These are phyloP conservation scores for Alentia gelatinosa DNA, from an alignment of 2,888 invertebrate genomes.

Conservation along the genomic window DNA sequence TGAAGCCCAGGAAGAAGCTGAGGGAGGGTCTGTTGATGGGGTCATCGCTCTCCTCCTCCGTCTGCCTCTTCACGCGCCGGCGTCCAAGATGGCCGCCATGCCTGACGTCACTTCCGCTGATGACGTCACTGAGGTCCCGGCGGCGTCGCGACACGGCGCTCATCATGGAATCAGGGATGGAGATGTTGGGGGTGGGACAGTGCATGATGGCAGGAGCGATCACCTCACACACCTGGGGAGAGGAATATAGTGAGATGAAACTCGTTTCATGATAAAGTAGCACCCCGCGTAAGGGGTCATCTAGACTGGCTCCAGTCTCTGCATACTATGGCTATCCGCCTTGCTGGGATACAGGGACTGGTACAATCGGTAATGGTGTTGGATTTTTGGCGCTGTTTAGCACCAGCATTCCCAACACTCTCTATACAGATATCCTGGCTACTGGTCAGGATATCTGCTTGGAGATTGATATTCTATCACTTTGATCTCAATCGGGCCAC, in stretches of 20 bases:
- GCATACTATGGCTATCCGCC: too few species aligned
- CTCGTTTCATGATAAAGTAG: too few species aligned
- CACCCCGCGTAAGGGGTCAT: too few species aligned
- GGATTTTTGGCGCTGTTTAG: too few species aligned
- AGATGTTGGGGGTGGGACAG: constrained; percentile 61
- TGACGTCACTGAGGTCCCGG: background rate
- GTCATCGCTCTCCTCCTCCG: background rate
- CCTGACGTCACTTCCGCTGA: background rate
- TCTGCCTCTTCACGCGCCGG: background rate
- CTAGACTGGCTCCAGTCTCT: too few species aligned
- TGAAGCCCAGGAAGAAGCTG: constrained; percentile 62
- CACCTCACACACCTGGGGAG: constrained; percentile 56
- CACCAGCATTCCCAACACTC: too few species aligned
- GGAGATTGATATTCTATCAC: too few species aligned
- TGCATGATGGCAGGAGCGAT: constrained; percentile 7
- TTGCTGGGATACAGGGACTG: too few species aligned
- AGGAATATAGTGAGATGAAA: background rate
- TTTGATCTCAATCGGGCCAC: too few species aligned
- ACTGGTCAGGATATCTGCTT: too few species aligned
- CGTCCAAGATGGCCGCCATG: background rate
- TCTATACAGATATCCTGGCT: too few species aligned
- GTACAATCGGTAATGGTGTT: too few species aligned
- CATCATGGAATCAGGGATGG: background rate
- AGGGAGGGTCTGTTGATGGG: constrained; percentile 47
- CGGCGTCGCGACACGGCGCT: background rate